Evolutionary conservation across 1,140 invertebrate genomes (phyloP), one percentile per base, ranked within the genome.

Genomic region (Zaprionus gabonicus): DNA sequence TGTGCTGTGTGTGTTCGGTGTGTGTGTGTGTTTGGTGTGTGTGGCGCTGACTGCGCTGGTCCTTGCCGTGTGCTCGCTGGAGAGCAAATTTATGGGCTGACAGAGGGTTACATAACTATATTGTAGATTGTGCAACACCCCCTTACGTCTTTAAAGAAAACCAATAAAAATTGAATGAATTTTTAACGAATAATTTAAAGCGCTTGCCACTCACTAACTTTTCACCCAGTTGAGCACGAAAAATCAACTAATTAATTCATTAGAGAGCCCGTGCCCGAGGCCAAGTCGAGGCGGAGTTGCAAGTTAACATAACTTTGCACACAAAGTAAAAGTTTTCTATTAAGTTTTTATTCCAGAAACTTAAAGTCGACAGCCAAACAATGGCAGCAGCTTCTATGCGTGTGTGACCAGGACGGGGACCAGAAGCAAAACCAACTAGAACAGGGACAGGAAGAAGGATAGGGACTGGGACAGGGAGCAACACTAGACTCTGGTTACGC

Each of bases 171-270:
- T 38, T 55, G 53, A 62, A 72, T 59, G 57, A 82, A 72, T 41
- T 51, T 78, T 81, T 51, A 70, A 71, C 62, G 60, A 72, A 68
- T 36, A 75, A 71, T 60, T 81, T 88, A n/a, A 71, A 78, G 71
- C 65, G 53, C 62, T 79, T 74, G 60, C 17, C 41, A n/a, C n/a
- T 57, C 3, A 3, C 25, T 41, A 66, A 69, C 68, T 67, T 68
- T 83, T 38, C 57, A 23, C 51, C 57, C 53, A 58, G 67, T 27
- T 46, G 58, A 55, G 38, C 46, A 60, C 60, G 34, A 44, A 73
- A 87, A 82, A 70, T 83, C 77, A 76, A 88, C 84, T 87, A 87
- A 87, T 87, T 87, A 88, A 87, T 87, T 87, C 84, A 88, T 84
- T 87, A 78, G 81, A 58, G 49, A 38, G 59, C 44, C 31, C 55